These are phyloP conservation scores for Brachionus angularis DNA, from an alignment of 1,140 invertebrate species.

Conservation along the genomic window DNA sequence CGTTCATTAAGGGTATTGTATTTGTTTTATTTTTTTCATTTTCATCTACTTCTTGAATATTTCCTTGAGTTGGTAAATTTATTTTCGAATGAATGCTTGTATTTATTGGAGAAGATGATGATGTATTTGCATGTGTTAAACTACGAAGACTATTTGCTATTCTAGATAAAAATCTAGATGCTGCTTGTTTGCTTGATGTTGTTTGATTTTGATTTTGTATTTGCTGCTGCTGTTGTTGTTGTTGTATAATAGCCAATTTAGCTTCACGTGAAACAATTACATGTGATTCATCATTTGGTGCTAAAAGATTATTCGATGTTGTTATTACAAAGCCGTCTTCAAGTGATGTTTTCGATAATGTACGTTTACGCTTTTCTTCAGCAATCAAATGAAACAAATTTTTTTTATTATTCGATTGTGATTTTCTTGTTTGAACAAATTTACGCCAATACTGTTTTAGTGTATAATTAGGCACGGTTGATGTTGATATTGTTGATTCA, in stretches of 20 bases:
- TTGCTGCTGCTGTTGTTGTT: background rate
- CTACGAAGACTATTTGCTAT: conserved; percentile 34
- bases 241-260: background rate
- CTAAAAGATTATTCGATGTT: conserved; percentile 31
- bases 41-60: too few species aligned
- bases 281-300: background rate
- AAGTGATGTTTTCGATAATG: conserved; percentile 28
- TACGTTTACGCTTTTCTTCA: conserved; percentile 41
- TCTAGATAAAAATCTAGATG: background rate
- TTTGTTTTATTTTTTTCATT: too few species aligned
- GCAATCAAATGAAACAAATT: conserved; percentile 42
- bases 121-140: background rate
- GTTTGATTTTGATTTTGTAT: too few species aligned
- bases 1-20: conserved; percentile 1
- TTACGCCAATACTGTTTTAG: conserved; percentile 40
- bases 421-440: conserved; percentile 38
- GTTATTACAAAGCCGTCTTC: conserved; percentile 42
- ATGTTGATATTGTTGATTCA: conserved; percentile 21
- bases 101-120: too few species aligned
- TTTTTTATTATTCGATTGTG: conserved; percentile 10
- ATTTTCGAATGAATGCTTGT: too few species aligned
- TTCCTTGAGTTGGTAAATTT: too few species aligned
- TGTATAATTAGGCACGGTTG: conserved; percentile 11
- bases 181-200: background rate
- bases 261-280: conserved; percentile 25